Evolutionary conservation across 2,888 invertebrate species (phyloP), one percentile per base, ranked within the genome.

Genomic region (Orchesella flavescens): DNA sequence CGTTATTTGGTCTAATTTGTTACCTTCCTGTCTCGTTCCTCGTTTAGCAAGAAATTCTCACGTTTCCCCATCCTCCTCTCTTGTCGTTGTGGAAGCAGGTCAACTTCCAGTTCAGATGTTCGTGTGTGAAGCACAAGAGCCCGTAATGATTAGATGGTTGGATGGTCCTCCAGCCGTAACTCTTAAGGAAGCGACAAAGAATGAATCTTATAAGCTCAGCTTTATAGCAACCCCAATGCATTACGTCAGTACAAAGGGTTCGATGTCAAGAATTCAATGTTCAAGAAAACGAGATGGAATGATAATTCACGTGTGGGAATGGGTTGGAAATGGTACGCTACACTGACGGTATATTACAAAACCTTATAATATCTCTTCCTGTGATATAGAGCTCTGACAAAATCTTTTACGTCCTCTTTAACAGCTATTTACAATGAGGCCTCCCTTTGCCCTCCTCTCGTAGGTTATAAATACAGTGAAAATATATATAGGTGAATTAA

Each of bases 251-350:
- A 55, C 15, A 69, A 24, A 43, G 53, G 46, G n/a, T 46, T 46
- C 78, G 12, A 43, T 77, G 19, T 44, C 69, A 43, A 78, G 59
- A 65, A 72, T 79, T 59, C 65, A 79, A 21, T 79, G 79, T 55
- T 49, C 44, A 43, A 63, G 79, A 53, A 46, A 15, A 34, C 55
- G 53, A 55, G 65, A 72, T 55, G 72, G 43, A n/a, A 55, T 72
- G 34, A 21, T 79, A 53, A 65, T 79, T 72, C 71, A 79, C 72
- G 65, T 61, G 53, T 79, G 72, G 79, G 63, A 79, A 65, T 79
- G 79, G 72, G 43, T 65, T 24, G 57, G 63, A 55, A 71, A 71
- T 24, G 71, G 71, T 71, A 69, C 21, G 19, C 34, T 34, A 34
- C 34, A 4, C 34, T 34, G 34, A 34, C 34, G 34, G 34, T 34